Evolutionary conservation across 2,888 invertebrate species (phyloP).

Genomic region (Mactromeris polynyma): DNA sequence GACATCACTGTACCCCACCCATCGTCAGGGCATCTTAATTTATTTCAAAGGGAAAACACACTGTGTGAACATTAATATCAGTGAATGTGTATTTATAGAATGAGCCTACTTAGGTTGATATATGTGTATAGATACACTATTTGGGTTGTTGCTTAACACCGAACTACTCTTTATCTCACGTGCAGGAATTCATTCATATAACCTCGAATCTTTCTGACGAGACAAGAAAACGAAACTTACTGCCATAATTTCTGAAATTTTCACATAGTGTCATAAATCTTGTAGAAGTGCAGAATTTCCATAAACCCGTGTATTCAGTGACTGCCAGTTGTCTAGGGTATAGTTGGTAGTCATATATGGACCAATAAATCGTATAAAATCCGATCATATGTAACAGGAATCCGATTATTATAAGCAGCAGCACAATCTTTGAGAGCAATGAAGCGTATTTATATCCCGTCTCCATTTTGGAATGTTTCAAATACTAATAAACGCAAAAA

Average conservation of each 20-base stretch:
- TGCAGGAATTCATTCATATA: too few species aligned
- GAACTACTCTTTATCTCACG: too few species aligned
- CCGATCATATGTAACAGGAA: constrained; percentile 67
- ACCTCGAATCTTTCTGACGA: too few species aligned
- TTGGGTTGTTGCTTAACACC: too few species aligned
- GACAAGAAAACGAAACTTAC: constrained; percentile 22
- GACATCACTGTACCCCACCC: neutral
- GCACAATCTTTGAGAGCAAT: constrained; percentile 54
- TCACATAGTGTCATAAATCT: constrained; percentile 19
- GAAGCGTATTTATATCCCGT: constrained; percentile 47
- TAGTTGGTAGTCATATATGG: neutral
- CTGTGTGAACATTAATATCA: too few species aligned
- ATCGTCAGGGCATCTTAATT: too few species aligned
- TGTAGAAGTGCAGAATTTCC: constrained; percentile 45
- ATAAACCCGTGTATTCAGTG: constrained; percentile 46
- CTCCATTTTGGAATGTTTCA: constrained; percentile 34
- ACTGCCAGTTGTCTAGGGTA: constrained; percentile 3
- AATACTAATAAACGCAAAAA: neutral
- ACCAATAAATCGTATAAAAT: constrained; percentile 61
- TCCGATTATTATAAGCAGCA: constrained; percentile 41
- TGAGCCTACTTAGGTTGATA: too few species aligned
- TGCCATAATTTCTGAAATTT: constrained; percentile 20
- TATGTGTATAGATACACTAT: too few species aligned
- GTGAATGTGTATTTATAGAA: too few species aligned
- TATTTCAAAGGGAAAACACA: too few species aligned